Conservation (phyloP, 2,888 invertebrate species). For the Drosophila maculinotata region DNA sequence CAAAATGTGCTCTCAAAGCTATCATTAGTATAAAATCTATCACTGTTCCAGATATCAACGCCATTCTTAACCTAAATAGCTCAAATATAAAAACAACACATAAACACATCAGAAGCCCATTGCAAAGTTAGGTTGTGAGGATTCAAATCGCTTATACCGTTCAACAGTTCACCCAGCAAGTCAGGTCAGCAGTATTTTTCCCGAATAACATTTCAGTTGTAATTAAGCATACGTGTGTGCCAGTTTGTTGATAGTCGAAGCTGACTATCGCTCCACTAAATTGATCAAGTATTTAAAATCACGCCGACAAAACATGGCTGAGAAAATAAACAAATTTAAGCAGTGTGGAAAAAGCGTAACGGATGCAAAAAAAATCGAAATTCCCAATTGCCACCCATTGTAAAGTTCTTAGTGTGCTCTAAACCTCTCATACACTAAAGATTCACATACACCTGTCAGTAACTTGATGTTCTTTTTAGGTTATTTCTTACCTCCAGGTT, state of each 20-base stretch:
- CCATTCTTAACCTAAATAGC: not conserved
- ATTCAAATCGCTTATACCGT: not conserved
- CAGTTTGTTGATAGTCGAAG: not conserved
- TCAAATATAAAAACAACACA: not conserved
- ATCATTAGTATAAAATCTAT: not conserved
- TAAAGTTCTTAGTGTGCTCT: conserved; percentile 23
- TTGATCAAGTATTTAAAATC: conserved; percentile 13
- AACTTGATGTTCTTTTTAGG: conserved; percentile 13
- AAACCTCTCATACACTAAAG: conserved; percentile 2
- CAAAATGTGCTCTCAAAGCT: not conserved
- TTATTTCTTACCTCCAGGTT: conserved; percentile 20
- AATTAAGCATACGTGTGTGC: conserved; percentile 44
- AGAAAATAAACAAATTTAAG: conserved; percentile 19
- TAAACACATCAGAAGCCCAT: not conserved
- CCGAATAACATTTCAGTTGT: conserved; percentile 48
- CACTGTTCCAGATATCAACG: not conserved
- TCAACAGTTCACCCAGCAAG: not conserved
- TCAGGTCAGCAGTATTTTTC: conserved; percentile 27
- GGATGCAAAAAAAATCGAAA: conserved; percentile 55
- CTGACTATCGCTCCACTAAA: not conserved
- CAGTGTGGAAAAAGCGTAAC: conserved; percentile 3
- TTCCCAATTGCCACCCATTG: conserved; percentile 47
- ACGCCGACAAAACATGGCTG: conserved; percentile 15
- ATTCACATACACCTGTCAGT: conserved; percentile 4
- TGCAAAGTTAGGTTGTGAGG: not conserved